phyloP scores from a whole-genome alignment of 2,888 invertebrate species.

The Pseudococcus viburni region DNA sequence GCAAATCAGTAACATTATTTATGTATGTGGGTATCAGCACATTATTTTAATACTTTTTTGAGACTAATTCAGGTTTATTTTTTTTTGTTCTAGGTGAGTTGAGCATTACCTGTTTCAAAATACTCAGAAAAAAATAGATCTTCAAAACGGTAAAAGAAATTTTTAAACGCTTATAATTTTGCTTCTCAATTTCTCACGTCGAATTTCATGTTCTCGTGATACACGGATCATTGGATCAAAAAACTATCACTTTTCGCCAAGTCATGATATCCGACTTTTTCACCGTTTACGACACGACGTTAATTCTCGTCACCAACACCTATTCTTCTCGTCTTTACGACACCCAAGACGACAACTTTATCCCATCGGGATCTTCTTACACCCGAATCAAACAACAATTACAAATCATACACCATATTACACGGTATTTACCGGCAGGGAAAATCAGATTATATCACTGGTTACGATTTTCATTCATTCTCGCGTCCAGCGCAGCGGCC shows the following conservation, averaged over 20 bases:
- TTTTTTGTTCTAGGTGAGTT: background rate
- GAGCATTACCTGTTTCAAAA: background rate
- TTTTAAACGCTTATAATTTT: background rate
- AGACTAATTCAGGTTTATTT: background rate
- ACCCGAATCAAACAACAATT: background rate
- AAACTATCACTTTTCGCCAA: no score
- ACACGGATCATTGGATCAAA: no score
- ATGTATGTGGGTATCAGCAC: no score
- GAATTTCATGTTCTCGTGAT: no score
- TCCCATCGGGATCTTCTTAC: background rate
- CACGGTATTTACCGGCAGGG: background rate
- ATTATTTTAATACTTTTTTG: no score
- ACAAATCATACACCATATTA: slow-evolving; percentile 12
- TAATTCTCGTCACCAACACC: background rate
- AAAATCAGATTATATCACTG: background rate
- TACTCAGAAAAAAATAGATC: background rate
- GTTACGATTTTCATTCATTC: slow-evolving; percentile 30
- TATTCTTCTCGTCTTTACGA: background rate
- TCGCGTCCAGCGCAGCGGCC: background rate
- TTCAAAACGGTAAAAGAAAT: background rate
- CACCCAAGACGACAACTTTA: background rate
- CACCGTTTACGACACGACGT: background rate
- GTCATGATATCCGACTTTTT: no score
- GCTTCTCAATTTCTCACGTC: background rate
- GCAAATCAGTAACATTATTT: no score